Evolutionary conservation across 1,140 invertebrate genomes (phyloP).

Genomic region (Zophobas atratus): DNA sequence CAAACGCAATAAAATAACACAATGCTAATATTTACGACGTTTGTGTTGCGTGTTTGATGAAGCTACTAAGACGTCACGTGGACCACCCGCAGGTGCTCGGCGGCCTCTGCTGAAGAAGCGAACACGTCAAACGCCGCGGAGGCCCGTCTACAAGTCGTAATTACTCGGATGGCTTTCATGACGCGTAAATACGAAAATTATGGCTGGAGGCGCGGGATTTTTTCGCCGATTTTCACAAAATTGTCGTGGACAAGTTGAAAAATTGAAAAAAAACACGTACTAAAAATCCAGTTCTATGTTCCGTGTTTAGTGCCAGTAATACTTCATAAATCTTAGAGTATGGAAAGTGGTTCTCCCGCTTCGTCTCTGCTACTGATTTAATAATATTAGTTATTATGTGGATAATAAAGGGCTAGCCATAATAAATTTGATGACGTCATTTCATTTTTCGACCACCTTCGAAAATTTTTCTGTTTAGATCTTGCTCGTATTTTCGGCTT

Average conservation of each 20-base stretch:
- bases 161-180: slow-evolving; percentile 24
- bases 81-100: slow-evolving; percentile 50
- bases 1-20: slow-evolving; percentile 12
- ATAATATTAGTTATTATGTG: too few species aligned
- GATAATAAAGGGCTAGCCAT: too few species aligned
- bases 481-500: too few species aligned
- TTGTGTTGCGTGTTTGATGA: slow-evolving; percentile 45
- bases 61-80: slow-evolving; percentile 45
- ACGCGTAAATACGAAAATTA: background rate
- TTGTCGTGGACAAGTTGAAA: background rate
- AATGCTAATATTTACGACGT: slow-evolving; percentile 35
- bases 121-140: slow-evolving; percentile 50
- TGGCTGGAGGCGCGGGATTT: background rate
- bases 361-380: too few species aligned
- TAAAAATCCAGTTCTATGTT: too few species aligned
- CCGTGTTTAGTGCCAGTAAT: too few species aligned
- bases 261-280: too few species aligned
- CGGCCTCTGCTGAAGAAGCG: slow-evolving; percentile 32
- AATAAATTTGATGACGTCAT: too few species aligned
- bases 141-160: slow-evolving; percentile 54
- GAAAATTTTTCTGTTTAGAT: too few species aligned
- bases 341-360: too few species aligned
- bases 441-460: too few species aligned
- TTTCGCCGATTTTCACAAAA: background rate
- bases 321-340: too few species aligned